Base-by-base conservation (phyloP, 53 echinoderm and acorn worm species). In the Arbacia lixula region DNA sequence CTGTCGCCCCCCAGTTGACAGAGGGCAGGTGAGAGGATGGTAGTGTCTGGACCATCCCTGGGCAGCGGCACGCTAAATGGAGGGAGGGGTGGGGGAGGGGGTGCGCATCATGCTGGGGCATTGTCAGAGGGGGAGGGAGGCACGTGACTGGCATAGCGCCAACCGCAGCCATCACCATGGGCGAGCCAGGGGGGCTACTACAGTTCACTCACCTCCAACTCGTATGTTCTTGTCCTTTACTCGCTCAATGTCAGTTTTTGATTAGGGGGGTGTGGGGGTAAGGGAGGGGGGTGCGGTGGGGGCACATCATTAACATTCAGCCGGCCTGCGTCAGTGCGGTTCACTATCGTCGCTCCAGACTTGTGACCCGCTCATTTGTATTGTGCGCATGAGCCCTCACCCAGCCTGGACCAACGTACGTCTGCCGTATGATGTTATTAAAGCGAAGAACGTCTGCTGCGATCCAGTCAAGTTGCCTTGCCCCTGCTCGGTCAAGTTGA, bases 221-320 rank as follows among this genome's bases (percentile, higher is more conserved):
- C 74, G n/a, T 51, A 74, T 74, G 74, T 74, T 52, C 54, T 74
- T 74, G 74, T 53, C 74, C 74, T 74, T 74, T 74, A 74, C 52
- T 74, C 54, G 21, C 53, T 74, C 74, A 74, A 74, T 74, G 74
- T 74, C 74, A 74, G 24, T 30, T 17, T 20, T 53, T 33, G 50
- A 51, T 26, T 37, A 5, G 40, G 40, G 69, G 14, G 14, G 27
- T 42, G 69, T 12, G 22, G 53, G 6, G 29, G 53, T 53, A 53
- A 51, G 33, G 6, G 2, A 21, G 74, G 19, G 74, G 33, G 53
- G 52, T n/a, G n/a, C n/a, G n/a, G n/a, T n/a, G n/a, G n/a, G n/a
- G n/a, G n/a, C n/a, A n/a, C n/a, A n/a, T n/a, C 74, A 53, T 74
- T 74, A 74, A 74, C 74, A 74, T 74, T 74, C 74, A 74, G 50